Evolutionary conservation across 2,888 invertebrate species (phyloP).

Genomic region (Heliconius sara): DNA sequence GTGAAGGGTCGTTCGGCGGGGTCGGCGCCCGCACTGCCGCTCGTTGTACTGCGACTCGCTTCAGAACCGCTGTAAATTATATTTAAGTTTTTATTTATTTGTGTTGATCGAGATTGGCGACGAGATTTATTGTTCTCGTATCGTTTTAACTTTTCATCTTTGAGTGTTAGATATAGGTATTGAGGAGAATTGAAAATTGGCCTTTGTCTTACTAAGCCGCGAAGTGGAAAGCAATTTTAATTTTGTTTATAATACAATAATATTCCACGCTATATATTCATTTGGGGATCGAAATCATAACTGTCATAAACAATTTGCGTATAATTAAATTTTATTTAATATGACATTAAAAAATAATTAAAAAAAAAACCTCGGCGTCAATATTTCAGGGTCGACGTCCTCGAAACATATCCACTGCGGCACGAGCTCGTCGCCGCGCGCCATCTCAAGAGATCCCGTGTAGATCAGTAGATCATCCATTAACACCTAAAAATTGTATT

Average conservation of each 20-base stretch:
- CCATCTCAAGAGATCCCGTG: conserved; percentile 87
- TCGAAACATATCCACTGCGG: conserved; percentile 76
- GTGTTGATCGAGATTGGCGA: not conserved
- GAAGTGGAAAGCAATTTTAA: no score
- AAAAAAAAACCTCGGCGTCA: conserved; percentile 63
- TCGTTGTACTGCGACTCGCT: conserved; percentile 68
- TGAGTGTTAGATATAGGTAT: no score
- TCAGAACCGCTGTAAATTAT: conserved; percentile 63
- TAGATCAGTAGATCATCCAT: conserved; percentile 92
- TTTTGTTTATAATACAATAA: no score
- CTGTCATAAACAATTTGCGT: no score
- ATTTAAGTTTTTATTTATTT: not conserved
- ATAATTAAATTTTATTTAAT: no score
- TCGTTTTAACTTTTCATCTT: no score
- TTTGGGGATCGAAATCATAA: no score
- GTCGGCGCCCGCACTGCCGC: conserved; percentile 74
- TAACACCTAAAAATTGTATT: conserved; percentile 83
- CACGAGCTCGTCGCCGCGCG: conserved; percentile 64
- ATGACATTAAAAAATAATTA: no score
- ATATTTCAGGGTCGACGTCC: conserved; percentile 64
- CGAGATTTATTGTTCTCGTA: no score
- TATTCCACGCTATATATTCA: no score
- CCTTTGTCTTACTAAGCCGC: no score
- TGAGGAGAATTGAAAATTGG: no score
- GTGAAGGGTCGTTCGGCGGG: conserved; percentile 78